Conservation (phyloP, 2,888 invertebrate species). For the Noctua pronuba region DNA sequence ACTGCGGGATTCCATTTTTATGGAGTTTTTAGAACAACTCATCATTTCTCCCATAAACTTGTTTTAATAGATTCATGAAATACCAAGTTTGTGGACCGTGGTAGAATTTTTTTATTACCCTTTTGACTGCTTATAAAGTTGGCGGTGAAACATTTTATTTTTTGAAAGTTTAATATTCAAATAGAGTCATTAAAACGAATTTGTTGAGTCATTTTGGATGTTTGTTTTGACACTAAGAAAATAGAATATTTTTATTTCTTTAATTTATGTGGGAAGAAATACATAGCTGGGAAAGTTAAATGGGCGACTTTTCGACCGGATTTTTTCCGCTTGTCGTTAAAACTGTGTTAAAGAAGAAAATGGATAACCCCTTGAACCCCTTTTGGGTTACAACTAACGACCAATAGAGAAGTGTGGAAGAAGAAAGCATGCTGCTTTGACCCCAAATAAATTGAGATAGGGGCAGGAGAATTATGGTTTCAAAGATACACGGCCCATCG, state of each 20-base stretch:
- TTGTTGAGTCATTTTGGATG: conserved; percentile 43
- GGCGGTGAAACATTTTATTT: conserved; percentile 51
- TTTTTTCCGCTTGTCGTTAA: background rate
- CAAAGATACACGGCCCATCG: too few species aligned
- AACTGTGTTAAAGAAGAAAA: background rate
- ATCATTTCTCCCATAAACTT: conserved; percentile 84
- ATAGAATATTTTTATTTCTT: background rate
- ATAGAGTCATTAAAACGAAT: conserved; percentile 50
- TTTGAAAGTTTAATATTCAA: conserved; percentile 57
- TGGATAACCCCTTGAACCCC: too few species aligned
- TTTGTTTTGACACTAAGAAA: conserved; percentile 31
- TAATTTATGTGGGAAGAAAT: conserved; percentile 21
- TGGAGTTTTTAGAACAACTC: conserved; percentile 82
- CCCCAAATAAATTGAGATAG: background rate
- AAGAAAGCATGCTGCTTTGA: background rate
- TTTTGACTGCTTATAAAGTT: conserved; percentile 64
- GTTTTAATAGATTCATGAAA: conserved; percentile 77
- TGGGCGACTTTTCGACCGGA: background rate
- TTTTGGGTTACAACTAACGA: too few species aligned
- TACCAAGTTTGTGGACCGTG: conserved; percentile 60
- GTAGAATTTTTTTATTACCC: conserved; percentile 69
- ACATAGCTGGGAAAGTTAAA: background rate
- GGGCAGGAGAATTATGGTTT: background rate
- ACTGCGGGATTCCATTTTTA: conserved; percentile 78
- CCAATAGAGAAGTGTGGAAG: background rate